These are phyloP conservation scores for Ictalurus furcatus DNA, from an alignment of 2,113 vertebrate genomes.

Conservation along the genomic window DNA sequence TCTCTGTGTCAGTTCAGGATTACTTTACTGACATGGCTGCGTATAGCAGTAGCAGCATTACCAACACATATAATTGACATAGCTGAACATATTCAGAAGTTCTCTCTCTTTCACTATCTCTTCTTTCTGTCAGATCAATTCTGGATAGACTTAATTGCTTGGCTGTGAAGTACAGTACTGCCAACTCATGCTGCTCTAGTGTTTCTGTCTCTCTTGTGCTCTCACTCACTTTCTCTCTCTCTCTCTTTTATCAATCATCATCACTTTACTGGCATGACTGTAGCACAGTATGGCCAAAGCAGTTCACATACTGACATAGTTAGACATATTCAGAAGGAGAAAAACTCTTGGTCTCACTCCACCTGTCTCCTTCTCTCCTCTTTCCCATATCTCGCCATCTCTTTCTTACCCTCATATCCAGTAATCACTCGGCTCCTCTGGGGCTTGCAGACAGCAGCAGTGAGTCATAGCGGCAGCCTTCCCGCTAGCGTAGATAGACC, in stretches of 20 bases:
- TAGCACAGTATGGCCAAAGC: slow-evolving; percentile 3
- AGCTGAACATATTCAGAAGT: not conserved
- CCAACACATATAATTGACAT: not conserved
- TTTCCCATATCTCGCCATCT: slow-evolving; percentile 24
- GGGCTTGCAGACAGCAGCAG: slow-evolving; percentile 40
- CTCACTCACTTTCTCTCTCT: slow-evolving; percentile 5
- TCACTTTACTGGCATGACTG: slow-evolving; percentile 30
- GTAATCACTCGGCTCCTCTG: slow-evolving; percentile 48
- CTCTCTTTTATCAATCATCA: not conserved
- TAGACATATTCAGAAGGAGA: slow-evolving; percentile 9
- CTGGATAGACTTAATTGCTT: not conserved
- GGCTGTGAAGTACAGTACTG: not conserved
- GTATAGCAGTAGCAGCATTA: slow-evolving; percentile 5
- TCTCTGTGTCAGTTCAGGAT: not conserved
- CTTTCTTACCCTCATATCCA: slow-evolving; percentile 45
- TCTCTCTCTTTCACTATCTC: not conserved
- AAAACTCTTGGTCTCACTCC: slow-evolving; percentile 23
- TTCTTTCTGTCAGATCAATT: slow-evolving; percentile 9
- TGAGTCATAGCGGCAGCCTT: slow-evolving; percentile 51
- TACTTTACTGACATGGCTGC: not conserved
- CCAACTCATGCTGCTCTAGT: not conserved
- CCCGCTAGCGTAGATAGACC: slow-evolving; percentile 51
- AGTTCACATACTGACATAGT: slow-evolving; percentile 17
- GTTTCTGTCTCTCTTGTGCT: not conserved
- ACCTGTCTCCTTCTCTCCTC: slow-evolving; percentile 18